Evolutionary conservation across 2,113 vertebrate genomes (phyloP).

Genomic region (Xenopus laevis): DNA sequence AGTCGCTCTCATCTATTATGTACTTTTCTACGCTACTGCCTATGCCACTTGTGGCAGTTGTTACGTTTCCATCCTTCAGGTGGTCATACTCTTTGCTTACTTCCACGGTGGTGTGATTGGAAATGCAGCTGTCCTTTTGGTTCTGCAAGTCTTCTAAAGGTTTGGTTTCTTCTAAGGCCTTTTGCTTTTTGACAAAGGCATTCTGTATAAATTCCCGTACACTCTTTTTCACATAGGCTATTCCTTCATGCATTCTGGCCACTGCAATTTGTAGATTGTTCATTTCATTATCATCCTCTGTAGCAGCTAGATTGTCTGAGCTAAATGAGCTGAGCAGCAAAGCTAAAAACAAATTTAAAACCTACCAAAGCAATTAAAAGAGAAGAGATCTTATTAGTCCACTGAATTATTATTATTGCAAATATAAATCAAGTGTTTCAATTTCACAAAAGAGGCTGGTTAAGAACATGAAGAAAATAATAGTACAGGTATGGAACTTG

Average conservation of each 20-base stretch:
- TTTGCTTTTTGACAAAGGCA: slow-evolving; percentile 66
- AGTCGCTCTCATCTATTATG: slow-evolving; percentile 73
- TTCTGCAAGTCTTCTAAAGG: slow-evolving; percentile 78
- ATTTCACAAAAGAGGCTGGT: no score
- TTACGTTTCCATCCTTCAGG: slow-evolving; percentile 80
- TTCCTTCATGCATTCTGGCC: slow-evolving; percentile 79
- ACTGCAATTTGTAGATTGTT: slow-evolving; percentile 93
- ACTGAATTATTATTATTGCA: not conserved
- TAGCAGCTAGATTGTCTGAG: slow-evolving; percentile 85
- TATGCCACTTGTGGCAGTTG: slow-evolving; percentile 80
- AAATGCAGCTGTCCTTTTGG: slow-evolving; percentile 80
- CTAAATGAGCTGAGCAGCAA: slow-evolving; percentile 96
- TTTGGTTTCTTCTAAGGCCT: slow-evolving; percentile 73
- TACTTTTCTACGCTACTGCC: slow-evolving; percentile 84
- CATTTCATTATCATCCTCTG: slow-evolving; percentile 82
- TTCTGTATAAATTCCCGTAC: slow-evolving; percentile 71
- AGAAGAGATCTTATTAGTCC: slow-evolving; percentile 18
- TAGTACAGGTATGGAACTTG: no score
- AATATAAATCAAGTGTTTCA: slow-evolving; percentile 1
- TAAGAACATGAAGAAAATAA: no score
- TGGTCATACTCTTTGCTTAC: slow-evolving; percentile 78
- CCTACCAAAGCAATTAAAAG: slow-evolving; percentile 62
- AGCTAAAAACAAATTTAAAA: slow-evolving; percentile 95
- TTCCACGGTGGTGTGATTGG: slow-evolving; percentile 81
- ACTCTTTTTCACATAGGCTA: slow-evolving; percentile 70